Evolutionary conservation across 2,888 invertebrate species (phyloP).

Genomic region (Spisula subtruncata): DNA sequence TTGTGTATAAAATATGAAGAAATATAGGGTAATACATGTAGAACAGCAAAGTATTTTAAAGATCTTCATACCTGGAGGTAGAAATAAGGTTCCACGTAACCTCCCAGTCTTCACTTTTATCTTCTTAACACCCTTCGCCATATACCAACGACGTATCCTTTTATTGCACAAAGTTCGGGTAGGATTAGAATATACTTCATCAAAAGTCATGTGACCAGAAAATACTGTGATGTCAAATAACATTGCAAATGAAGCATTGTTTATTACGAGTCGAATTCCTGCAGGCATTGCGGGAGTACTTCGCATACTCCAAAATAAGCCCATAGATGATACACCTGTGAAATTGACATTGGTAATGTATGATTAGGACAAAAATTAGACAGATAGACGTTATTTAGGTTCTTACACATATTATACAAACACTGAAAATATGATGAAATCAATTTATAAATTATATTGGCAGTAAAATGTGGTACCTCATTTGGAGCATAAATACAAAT

Average conservation of each 20-base stretch:
- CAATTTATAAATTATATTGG: too few relatives aligned
- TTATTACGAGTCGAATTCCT: constrained; percentile 71
- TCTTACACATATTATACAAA: too few relatives aligned
- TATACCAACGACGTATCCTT: constrained; percentile 71
- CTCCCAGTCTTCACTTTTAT: constrained; percentile 70
- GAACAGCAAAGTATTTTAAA: too few relatives aligned
- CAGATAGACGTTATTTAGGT: too few relatives aligned
- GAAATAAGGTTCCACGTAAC: constrained; percentile 77
- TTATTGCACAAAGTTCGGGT: constrained; percentile 41
- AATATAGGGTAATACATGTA: too few relatives aligned
- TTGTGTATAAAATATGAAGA: too few relatives aligned
- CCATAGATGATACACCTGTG: constrained; percentile 77
- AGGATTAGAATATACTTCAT: constrained; percentile 35
- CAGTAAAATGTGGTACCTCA: too few relatives aligned
- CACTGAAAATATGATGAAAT: too few relatives aligned
- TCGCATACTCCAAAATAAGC: constrained; percentile 79
- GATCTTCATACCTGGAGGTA: constrained; percentile 72
- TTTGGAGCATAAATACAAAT: too few relatives aligned
- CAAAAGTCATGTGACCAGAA: constrained; percentile 63
- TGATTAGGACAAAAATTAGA: too few relatives aligned
- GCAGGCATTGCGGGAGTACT: constrained; percentile 64
- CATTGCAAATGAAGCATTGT: constrained; percentile 72
- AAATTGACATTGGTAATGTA: too few relatives aligned
- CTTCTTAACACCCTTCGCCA: constrained; percentile 69
- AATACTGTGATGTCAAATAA: constrained; percentile 64